Conservation (phyloP, 2,113 vertebrate species). For the Brienomyrus longianalis region DNA sequence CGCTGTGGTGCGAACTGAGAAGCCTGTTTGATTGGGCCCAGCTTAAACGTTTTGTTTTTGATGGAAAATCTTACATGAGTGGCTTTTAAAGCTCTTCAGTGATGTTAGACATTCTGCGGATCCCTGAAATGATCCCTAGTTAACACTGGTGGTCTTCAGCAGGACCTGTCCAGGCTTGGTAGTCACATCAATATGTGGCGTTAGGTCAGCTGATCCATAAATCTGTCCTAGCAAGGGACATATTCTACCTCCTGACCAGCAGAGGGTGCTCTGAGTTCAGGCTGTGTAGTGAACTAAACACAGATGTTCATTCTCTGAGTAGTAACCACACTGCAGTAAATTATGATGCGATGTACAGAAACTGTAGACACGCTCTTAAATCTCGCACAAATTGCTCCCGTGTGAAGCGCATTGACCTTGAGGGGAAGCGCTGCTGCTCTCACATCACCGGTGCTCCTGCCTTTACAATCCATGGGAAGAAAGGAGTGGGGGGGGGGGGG, state of each 20-base stretch:
- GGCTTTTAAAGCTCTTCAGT: not conserved
- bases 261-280: slow-evolving; percentile 40
- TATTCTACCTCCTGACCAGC: slow-evolving; percentile 25
- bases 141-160: not conserved
- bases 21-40: not conserved
- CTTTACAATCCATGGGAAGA: not conserved
- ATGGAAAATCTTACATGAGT: not conserved
- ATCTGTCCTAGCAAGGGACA: not conserved
- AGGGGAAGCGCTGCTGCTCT: slow-evolving; percentile 37
- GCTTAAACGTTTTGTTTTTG: not conserved
- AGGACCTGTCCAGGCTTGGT: not conserved
- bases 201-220: not conserved
- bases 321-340: not conserved
- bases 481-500: not conserved
- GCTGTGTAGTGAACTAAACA: not conserved
- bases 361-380: slow-evolving; percentile 26
- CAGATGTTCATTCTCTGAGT: not conserved
- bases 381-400: slow-evolving; percentile 27
- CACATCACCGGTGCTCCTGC: not conserved
- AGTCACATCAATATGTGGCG: not conserved
- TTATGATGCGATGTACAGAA: not conserved
- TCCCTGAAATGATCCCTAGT: not conserved
- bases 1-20: not conserved
- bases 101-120: not conserved
- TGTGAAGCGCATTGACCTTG: slow-evolving; percentile 34